These are phyloP conservation scores for Miichthys miiuy DNA, from an alignment of 2,797 vertebrate genomes.

Conservation along the genomic window DNA sequence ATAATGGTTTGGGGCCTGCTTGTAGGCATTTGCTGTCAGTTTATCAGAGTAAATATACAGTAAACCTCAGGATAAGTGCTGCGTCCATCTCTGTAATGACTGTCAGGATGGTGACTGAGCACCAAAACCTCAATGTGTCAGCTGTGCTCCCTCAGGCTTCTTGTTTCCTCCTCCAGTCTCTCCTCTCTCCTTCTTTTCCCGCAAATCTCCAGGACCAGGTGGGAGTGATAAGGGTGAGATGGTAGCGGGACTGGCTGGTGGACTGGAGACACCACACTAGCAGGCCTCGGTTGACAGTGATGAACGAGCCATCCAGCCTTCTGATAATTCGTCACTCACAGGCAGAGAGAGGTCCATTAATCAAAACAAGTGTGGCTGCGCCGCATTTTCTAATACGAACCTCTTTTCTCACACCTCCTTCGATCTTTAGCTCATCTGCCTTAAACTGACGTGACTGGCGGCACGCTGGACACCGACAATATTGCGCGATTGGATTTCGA, in stretches of 20 bases:
- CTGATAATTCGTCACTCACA: constrained; percentile 87
- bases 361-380: constrained; percentile 77
- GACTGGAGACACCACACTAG: constrained; percentile 65
- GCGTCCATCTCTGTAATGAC: constrained; percentile 28
- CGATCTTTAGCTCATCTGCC: constrained; percentile 42
- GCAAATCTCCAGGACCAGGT: constrained; percentile 73
- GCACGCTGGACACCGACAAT: constrained; percentile 23
- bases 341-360: constrained; percentile 83
- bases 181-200: background rate
- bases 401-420: constrained; percentile 43
- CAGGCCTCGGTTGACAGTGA: constrained; percentile 79
- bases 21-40: constrained; percentile 31
- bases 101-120: constrained; percentile 13
- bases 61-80: constrained; percentile 38
- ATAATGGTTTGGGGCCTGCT: constrained; percentile 40
- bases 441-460: constrained; percentile 56
- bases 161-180: constrained; percentile 32
- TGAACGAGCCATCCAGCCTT: constrained; percentile 80
- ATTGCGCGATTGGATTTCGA: constrained; percentile 30
- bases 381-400: constrained; percentile 52
- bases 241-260: constrained; percentile 52
- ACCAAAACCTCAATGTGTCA: constrained; percentile 17
- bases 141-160: constrained; percentile 35
- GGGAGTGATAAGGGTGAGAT: constrained; percentile 72
- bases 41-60: constrained; percentile 40